Conservation (phyloP, 2,888 invertebrate species). For the Therioaphis trifolii region DNA sequence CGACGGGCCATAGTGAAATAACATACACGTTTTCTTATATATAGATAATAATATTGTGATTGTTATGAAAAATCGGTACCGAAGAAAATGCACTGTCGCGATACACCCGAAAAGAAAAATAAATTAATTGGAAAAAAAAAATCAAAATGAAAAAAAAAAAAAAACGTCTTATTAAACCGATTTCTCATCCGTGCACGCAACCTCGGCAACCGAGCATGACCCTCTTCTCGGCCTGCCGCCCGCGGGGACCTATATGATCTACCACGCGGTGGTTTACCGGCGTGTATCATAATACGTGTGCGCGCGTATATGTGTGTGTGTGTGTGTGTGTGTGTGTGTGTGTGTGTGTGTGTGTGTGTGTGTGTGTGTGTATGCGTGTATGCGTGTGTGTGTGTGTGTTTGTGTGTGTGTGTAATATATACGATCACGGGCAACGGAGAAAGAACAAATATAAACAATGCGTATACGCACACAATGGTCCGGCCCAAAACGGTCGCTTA, state of each 20-base stretch:
- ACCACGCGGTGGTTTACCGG: neutral
- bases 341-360: too few species aligned
- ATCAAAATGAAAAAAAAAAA: neutral
- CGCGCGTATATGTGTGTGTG: too few species aligned
- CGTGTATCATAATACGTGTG: too few species aligned
- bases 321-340: too few species aligned
- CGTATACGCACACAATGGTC: neutral
- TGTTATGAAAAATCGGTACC: too few species aligned
- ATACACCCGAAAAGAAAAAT: neutral
- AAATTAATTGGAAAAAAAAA: neutral
- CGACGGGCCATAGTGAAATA: too few species aligned
- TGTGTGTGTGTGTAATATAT: too few species aligned
- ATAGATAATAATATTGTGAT: too few species aligned
- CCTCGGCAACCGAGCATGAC: slow-evolving; percentile 55
- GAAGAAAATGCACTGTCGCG: neutral
- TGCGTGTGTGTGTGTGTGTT: too few species aligned
- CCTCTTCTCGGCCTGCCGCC: neutral
- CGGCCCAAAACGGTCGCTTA: neutral
- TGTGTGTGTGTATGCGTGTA: too few species aligned
- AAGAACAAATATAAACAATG: neutral
- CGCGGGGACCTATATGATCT: slow-evolving; percentile 4
- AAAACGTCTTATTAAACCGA: slow-evolving; percentile 44
- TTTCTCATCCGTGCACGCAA: slow-evolving; percentile 29
- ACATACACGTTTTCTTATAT: too few species aligned
- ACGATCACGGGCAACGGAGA: neutral